phyloP scores from a whole-genome alignment of 2,888 invertebrate genomes.

The Amphipyra berbera region DNA sequence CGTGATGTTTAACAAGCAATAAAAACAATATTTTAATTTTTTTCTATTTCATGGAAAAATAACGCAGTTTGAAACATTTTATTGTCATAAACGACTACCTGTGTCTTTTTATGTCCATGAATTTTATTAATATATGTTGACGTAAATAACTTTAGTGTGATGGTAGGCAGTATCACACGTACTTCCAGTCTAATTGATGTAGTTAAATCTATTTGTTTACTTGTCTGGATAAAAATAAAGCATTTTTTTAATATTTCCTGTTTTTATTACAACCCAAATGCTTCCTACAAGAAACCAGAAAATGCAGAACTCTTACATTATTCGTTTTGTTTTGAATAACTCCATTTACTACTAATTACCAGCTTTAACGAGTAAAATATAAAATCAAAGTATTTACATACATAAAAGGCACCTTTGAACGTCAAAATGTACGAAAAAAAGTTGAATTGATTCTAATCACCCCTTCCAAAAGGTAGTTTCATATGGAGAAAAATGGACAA shows the following conservation, averaged over 20 bases:
- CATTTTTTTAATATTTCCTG: slow-evolving; percentile 23
- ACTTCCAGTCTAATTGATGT: slow-evolving; percentile 41
- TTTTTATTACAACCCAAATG: neutral
- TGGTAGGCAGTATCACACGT: slow-evolving; percentile 28
- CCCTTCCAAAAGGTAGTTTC: too few species aligned
- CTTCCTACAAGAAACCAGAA: too few species aligned
- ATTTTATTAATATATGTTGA: slow-evolving; percentile 22
- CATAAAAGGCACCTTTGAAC: too few species aligned
- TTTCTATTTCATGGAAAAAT: slow-evolving; percentile 9
- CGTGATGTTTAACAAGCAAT: neutral
- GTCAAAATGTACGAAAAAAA: too few species aligned
- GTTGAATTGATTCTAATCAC: too few species aligned
- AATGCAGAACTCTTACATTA: too few species aligned
- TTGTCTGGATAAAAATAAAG: slow-evolving; percentile 56
- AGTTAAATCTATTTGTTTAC: slow-evolving; percentile 48
- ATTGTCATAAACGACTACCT: neutral
- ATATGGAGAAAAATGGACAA: too few species aligned
- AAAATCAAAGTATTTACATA: too few species aligned
- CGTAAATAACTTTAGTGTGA: slow-evolving; percentile 23
- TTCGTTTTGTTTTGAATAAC: too few species aligned
- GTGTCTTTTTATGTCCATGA: slow-evolving; percentile 14
- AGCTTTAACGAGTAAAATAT: too few species aligned
- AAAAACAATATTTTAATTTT: neutral
- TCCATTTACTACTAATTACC: too few species aligned
- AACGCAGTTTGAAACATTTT: neutral